Evolutionary conservation across 2,888 invertebrate genomes (phyloP), one percentile per base, ranked within the genome.

Genomic region (Hirtodrosophila alboralis): DNA sequence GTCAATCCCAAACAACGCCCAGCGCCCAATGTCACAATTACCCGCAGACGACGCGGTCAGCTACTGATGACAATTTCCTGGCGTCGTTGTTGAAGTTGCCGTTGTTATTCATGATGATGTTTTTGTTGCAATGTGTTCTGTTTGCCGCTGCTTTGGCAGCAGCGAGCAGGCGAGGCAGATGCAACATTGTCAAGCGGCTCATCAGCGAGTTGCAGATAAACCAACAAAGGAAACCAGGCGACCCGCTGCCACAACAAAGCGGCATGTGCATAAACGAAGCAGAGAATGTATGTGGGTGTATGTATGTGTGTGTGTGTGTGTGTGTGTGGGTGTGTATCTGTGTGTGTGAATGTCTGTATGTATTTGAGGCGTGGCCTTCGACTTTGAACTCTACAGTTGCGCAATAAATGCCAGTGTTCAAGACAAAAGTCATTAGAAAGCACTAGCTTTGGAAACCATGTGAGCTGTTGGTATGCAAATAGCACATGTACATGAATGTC

Each of bases 51-150:
- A 53, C 64, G 74, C 70, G 67, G 52, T 61, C 63, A 61, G 69
- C 84, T 57, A 58, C 68, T 75, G 76, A 75, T 78, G 75, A 77
- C 84, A 77, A 69, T 75, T 74, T 74, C 71, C 75, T 69, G 81
- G 67, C 71, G 44, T 54, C 49, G 56, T 49, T 34, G 43, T 41
- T 47, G 28, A 41, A 7, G 36, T 47, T 47, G 56, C 44, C 31
- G 43, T 41, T 47, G 28, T 47, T 43, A 16, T 26, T 41, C 21
- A 26, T 26, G 56, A 30, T 52, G 33, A 16, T 45, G 9, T 5
- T 62, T n/a, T n/a, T 27, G 40, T 16, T 52, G 43, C 18, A 16
- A 10, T 44, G 34, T 30, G 9, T 31, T 27, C 36, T 30, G 31
- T 52, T 54, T 52, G 54, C 56, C 48, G 59, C 33, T 69, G 60